Percentiles rank a stretch among this genome's conserved stretches.
phyloP scores from a whole-genome alignment of 1,140 invertebrate genomes.

The Laodelphax striatellus region DNA sequence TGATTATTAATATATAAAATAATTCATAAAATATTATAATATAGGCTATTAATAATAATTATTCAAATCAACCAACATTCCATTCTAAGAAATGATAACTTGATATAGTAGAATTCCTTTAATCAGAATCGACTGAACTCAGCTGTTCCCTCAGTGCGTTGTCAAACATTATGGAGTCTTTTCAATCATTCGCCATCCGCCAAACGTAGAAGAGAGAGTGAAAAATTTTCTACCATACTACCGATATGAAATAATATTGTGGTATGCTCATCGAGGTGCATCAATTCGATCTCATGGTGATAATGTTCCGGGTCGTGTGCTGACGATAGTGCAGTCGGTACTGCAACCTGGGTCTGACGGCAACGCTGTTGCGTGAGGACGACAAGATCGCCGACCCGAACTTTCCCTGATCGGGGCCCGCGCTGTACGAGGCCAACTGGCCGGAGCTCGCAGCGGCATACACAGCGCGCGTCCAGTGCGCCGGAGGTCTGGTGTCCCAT shows the following conservation, averaged over 20 bases:
- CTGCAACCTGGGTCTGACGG: constrained; percentile 95
- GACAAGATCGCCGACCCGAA: constrained; percentile 99
- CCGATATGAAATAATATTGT: neutral
- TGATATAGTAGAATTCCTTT: too few species aligned
- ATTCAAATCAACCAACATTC: too few species aligned
- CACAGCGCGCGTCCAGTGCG: constrained; percentile 97
- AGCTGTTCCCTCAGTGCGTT: too few species aligned
- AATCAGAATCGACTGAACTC: too few species aligned
- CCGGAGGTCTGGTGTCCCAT: constrained; percentile 99
- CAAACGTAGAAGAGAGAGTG: too few species aligned
- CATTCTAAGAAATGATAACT: too few species aligned
- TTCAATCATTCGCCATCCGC: too few species aligned
- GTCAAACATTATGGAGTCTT: too few species aligned
- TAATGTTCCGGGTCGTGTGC: constrained; percentile 97
- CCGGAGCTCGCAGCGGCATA: constrained; percentile 94
- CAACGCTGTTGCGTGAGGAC: constrained; percentile 94
- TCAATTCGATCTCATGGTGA: constrained; percentile 99
- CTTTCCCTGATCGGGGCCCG: constrained; percentile 96
- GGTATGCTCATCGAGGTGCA: constrained; percentile 68
- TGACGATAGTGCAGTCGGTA: constrained; percentile 98
- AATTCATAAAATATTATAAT: too few species aligned
- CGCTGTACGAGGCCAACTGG: constrained; percentile 99
- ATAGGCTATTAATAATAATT: too few species aligned
- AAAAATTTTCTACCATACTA: too few species aligned
- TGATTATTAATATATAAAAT: too few species aligned